Base-by-base conservation (phyloP, 2,797 vertebrate species). In the Lateolabrax maculatus region DNA sequence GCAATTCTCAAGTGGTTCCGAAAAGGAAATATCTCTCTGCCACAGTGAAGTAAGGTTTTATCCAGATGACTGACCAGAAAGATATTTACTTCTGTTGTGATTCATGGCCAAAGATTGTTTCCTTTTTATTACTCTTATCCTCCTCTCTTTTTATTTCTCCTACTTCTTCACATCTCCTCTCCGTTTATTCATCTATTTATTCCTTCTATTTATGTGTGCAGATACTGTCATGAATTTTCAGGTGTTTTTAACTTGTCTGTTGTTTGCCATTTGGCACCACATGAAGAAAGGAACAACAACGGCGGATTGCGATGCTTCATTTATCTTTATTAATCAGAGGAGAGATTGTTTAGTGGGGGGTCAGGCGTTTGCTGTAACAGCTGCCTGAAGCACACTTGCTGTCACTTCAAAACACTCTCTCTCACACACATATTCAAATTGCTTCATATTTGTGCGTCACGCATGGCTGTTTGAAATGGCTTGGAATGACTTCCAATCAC, bases 271-370 rank as follows among this genome's bases (percentile, higher is more conserved):
- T 78, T 83, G 70, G 79, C 51, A 53, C 81, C 60, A 46, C 73
- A 86, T 78, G 68, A 83, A 83, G 63, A 48, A 76, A 87, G 57
- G 58, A 79, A 66, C 61, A 84, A 66, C 62, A 79, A 58, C 34
- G 39, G 55, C 10, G n/a, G 63, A 48, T 64, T 61, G 68, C 64
- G 52, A 89, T 65, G 89, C 83, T 87, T 90, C 75, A 87, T 94
- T 93, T 86, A 80, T 91, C 87, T 89, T 90, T 84, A 90, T 93
- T 94, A 94, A 92, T 93, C 84, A 88, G 84, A 80, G 77, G 74
- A 79, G 83, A 85, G 79, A 75, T 66, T 82, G 75, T 61, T 44
- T 71, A 25, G 79, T 65, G 62, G 73, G 52, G 49, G 75, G 57
- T 79, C 86, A 76, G 79, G 51, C 41, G 12, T 71, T 79, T 74